Conservation (phyloP, 2,888 invertebrate genomes). For the Exephanes ischioxanthus region DNA sequence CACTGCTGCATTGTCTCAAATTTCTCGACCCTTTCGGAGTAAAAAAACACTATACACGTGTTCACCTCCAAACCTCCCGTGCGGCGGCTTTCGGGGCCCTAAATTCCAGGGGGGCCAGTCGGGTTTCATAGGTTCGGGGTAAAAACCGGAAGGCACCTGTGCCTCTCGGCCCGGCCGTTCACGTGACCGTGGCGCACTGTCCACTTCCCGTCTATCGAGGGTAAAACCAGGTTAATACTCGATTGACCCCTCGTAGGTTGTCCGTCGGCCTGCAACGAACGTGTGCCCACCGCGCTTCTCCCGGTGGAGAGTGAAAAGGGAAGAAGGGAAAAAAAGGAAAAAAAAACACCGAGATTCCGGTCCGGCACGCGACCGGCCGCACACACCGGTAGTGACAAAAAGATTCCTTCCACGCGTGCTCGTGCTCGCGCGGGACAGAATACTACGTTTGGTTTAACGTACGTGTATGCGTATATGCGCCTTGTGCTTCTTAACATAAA, state of each 20-base stretch:
- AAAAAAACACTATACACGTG: not conserved
- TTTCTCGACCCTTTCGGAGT: not conserved
- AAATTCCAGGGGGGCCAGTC: slow-evolving; percentile 44
- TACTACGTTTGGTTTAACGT: slow-evolving; percentile 48
- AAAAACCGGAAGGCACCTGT: slow-evolving; percentile 79
- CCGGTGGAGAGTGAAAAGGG: slow-evolving; percentile 54
- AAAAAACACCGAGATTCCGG: slow-evolving; percentile 76
- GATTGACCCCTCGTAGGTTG: slow-evolving; percentile 81
- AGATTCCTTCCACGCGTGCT: slow-evolving; percentile 75
- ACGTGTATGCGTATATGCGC: slow-evolving; percentile 56
- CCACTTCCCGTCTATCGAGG: slow-evolving; percentile 76
- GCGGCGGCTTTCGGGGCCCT: not conserved
- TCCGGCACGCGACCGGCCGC: slow-evolving; percentile 83
- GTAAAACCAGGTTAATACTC: slow-evolving; percentile 83
- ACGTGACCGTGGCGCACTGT: slow-evolving; percentile 56
- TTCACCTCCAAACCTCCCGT: slow-evolving; percentile 5
- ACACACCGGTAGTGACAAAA: slow-evolving; percentile 80
- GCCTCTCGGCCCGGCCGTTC: slow-evolving; percentile 42
- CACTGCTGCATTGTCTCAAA: not conserved
- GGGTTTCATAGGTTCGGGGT: slow-evolving; percentile 60
- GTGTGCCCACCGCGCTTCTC: slow-evolving; percentile 68
- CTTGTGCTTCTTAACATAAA: slow-evolving; percentile 73
- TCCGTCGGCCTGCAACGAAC: slow-evolving; percentile 63
- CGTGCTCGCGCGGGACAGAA: slow-evolving; percentile 54
- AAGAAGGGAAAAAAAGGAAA: slow-evolving; percentile 42